Conservation (phyloP, 2,888 invertebrate species). For the Athripsodes cinereus region DNA sequence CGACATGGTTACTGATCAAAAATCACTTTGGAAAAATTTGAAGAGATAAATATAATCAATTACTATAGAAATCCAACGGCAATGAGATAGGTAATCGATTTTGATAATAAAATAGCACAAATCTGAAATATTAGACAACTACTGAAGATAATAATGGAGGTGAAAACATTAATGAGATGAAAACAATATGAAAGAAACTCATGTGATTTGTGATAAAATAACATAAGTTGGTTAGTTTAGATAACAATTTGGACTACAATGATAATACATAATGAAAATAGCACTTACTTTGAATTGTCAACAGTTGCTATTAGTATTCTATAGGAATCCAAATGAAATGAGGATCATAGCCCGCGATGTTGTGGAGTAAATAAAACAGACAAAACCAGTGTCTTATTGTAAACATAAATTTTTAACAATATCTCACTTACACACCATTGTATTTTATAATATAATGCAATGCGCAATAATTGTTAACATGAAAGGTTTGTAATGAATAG, state of each 20-base stretch:
- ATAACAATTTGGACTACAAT: background rate
- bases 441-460: background rate
- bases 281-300: background rate
- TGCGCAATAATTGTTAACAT: background rate
- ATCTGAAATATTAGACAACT: too few relatives aligned
- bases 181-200: background rate
- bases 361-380: background rate
- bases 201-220: background rate
- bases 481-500: background rate
- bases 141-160: background rate
- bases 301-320: background rate
- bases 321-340: background rate
- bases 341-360: background rate
- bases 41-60: too few relatives aligned
- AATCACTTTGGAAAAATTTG: too few relatives aligned
- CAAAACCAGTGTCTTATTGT: background rate
- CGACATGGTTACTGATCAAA: too few relatives aligned
- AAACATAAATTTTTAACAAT: background rate
- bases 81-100: too few relatives aligned
- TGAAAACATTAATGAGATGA: background rate
- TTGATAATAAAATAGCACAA: too few relatives aligned
- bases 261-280: background rate
- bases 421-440: background rate
- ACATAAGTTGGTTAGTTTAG: too few relatives aligned
- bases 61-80: too few relatives aligned